phyloP scores from a whole-genome alignment of 2,797 vertebrate genomes.

The Molossus alvarezi region DNA sequence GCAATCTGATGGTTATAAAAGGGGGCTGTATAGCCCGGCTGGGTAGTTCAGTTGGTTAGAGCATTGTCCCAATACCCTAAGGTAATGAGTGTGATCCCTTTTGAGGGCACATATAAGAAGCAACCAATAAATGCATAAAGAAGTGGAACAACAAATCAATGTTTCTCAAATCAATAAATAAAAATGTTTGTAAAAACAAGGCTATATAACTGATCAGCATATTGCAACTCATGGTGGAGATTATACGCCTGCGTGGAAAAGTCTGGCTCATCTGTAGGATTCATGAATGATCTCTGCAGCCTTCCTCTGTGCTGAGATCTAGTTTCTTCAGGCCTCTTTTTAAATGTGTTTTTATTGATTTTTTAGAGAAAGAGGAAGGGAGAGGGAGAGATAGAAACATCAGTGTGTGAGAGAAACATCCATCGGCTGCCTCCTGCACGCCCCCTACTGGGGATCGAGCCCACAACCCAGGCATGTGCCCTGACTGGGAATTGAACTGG shows the following conservation, averaged over 20 bases:
- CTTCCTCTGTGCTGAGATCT: neutral
- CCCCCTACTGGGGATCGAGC: too few species aligned
- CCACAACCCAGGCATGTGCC: too few species aligned
- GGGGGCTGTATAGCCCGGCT: neutral
- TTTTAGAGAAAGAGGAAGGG: too few species aligned
- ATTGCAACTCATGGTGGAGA: slow-evolving; percentile 5
- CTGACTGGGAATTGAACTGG: too few species aligned
- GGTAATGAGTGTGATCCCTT: neutral
- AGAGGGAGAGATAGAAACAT: too few species aligned
- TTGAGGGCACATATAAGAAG: neutral
- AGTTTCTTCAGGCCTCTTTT: neutral
- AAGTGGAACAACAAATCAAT: neutral
- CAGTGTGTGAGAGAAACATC: too few species aligned
- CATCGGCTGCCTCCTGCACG: too few species aligned
- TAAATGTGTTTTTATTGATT: too few species aligned
- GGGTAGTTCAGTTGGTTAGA: neutral
- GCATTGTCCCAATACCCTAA: neutral
- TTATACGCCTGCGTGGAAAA: neutral
- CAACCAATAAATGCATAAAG: neutral
- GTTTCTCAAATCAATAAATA: neutral
- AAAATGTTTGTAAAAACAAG: neutral
- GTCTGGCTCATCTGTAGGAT: neutral
- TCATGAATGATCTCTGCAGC: neutral
- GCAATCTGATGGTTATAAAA: neutral
- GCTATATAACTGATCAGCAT: neutral